A percentile compares a stretch with the other conserved stretches of the same genome.
Conservation (phyloP, 2,113 vertebrate species). For the Fukomys damarensis region DNA sequence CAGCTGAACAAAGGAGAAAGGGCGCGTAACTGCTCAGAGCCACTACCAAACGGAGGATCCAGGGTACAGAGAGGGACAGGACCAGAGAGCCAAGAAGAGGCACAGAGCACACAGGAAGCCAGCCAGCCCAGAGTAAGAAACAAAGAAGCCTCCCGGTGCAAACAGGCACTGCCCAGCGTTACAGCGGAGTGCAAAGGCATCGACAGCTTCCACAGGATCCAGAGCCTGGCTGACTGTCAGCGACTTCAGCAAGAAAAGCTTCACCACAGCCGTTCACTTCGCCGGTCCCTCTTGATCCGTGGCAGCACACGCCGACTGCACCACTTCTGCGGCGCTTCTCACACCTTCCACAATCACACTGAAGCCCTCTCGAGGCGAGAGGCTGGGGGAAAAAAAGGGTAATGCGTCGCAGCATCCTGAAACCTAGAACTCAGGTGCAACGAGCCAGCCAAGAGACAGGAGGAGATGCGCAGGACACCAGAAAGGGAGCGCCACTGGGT, state of each 20-base stretch:
- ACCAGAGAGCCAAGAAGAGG: neutral
- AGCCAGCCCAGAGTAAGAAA: neutral
- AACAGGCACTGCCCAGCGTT: neutral
- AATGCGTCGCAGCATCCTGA: neutral
- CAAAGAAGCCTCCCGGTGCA: neutral
- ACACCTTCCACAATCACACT: neutral
- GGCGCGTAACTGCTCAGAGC: neutral
- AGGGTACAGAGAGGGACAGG: neutral
- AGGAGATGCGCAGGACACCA: rapidly evolving
- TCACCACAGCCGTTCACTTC: neutral
- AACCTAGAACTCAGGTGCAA: neutral
- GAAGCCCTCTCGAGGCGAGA: neutral
- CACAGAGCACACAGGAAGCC: neutral
- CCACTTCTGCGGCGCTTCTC: too few relatives aligned
- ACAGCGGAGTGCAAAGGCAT: neutral
- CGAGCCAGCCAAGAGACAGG: neutral
- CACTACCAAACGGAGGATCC: neutral
- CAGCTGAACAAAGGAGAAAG: neutral
- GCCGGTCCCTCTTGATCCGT: neutral
- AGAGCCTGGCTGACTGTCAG: neutral
- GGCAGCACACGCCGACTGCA: too few relatives aligned
- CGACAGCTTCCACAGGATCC: rapidly evolving
- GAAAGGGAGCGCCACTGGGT: neutral
- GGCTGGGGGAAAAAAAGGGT: rapidly evolving
- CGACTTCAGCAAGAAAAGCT: neutral